phyloP scores from a whole-genome alignment of 2,113 vertebrate species.

The Alaudala cheleensis region DNA sequence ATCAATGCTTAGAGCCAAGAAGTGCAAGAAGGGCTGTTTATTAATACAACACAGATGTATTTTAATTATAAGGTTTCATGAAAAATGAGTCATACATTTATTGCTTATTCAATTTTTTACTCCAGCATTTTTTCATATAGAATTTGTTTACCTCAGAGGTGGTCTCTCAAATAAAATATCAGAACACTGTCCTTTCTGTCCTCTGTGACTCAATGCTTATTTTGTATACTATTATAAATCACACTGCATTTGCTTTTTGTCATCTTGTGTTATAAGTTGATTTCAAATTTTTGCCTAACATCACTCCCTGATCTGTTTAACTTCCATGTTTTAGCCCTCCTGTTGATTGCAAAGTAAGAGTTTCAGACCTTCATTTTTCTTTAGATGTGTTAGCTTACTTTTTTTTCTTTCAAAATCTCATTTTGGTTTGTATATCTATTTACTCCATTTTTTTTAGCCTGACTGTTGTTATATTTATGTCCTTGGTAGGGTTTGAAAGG shows the following conservation, averaged over 20 bases:
- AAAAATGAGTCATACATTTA: neutral
- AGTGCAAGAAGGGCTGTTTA: neutral
- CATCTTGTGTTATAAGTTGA: neutral
- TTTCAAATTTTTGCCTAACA: neutral
- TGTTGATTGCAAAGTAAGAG: neutral
- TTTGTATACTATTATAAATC: neutral
- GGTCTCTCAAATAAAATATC: neutral
- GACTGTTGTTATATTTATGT: neutral
- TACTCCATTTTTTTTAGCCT: neutral
- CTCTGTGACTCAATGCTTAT: neutral
- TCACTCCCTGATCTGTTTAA: neutral
- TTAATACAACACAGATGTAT: neutral
- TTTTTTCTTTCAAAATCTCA: neutral
- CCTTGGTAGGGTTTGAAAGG: neutral
- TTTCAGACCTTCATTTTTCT: neutral
- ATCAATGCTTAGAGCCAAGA: neutral
- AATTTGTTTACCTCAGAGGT: neutral
- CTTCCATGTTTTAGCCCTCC: neutral
- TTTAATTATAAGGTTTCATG: neutral
- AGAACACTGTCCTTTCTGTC: neutral
- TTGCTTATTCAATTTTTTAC: neutral
- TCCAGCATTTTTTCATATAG: neutral
- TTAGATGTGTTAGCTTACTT: neutral
- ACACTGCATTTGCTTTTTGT: neutral
- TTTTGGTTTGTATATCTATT: neutral